These are phyloP conservation scores for Drosophila kepulauana DNA, from an alignment of 1,140 invertebrate genomes.

Conservation along the genomic window DNA sequence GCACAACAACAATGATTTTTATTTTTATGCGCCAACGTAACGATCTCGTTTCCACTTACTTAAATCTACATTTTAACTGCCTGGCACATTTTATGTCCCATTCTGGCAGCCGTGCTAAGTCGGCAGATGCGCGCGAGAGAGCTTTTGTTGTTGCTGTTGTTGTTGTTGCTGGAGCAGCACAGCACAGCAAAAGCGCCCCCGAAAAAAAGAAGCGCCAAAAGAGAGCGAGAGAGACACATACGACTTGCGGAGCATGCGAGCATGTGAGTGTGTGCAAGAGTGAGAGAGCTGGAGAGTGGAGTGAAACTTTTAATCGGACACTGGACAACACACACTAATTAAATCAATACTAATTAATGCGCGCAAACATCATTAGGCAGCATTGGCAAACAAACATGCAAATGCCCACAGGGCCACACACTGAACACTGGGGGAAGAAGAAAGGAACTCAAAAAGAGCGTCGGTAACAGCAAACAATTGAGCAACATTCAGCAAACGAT, in stretches of 20 bases:
- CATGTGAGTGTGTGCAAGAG: constrained; percentile 7
- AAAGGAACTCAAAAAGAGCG: constrained; percentile 40
- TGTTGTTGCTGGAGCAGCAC: constrained; percentile 17
- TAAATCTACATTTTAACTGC: constrained; percentile 85
- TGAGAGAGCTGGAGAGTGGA: constrained; percentile 17
- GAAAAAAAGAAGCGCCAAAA: constrained; percentile 38
- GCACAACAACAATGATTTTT: constrained; percentile 84
- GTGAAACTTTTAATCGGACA: constrained; percentile 28
- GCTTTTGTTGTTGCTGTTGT: constrained; percentile 47
- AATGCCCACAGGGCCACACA: constrained; percentile 22
- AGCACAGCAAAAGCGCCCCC: constrained; percentile 40
- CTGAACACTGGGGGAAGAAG: not conserved
- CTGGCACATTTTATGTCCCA: constrained; percentile 84
- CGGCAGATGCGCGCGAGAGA: constrained; percentile 69
- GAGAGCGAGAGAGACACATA: constrained; percentile 35
- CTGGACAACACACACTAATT: constrained; percentile 56
- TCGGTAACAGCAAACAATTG: constrained; percentile 68
- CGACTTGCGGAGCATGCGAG: not conserved
- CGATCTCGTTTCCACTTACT: constrained; percentile 85
- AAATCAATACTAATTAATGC: constrained; percentile 77
- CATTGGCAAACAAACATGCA: constrained; percentile 45
- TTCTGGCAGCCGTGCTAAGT: constrained; percentile 72
- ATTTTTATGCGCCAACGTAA: constrained; percentile 85
- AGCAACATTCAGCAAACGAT: constrained; percentile 83
- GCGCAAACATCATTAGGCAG: constrained; percentile 55